Evolutionary conservation across 2,113 vertebrate species (phyloP).

Genomic region (Archocentrus centrarchus): DNA sequence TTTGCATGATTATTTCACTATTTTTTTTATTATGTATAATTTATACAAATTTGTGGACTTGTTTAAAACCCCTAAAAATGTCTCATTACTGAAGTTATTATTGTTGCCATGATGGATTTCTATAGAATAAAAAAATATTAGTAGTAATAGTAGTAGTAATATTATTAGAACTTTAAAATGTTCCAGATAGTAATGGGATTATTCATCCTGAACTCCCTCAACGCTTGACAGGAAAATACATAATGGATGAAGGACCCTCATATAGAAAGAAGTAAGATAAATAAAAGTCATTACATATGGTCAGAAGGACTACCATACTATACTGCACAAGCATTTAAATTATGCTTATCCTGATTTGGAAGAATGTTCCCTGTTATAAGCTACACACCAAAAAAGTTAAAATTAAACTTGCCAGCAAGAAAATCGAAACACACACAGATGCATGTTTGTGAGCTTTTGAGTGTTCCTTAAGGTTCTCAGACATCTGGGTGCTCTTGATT

Average conservation of each 20-base stretch:
- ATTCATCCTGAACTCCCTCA: not conserved
- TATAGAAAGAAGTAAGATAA: not conserved
- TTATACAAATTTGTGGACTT: not conserved
- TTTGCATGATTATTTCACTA: not conserved
- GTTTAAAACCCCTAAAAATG: not conserved
- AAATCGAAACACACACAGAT: not conserved
- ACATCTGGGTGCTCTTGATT: conserved; percentile 52
- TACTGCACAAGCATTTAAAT: not conserved
- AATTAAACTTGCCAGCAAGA: not conserved
- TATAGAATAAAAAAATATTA: not conserved
- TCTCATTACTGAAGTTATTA: not conserved
- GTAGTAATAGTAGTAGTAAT: not conserved
- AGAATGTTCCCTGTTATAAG: not conserved
- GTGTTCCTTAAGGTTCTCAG: conserved; percentile 27
- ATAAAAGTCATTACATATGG: not conserved
- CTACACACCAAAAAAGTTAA: not conserved
- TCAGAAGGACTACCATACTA: no score
- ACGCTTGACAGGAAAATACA: not conserved
- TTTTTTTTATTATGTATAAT: no score
- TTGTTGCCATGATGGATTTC: not conserved
- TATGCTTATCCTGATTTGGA: no score
- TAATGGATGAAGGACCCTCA: not conserved
- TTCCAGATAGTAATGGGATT: not conserved
- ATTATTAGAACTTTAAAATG: not conserved
- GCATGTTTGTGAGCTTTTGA: not conserved